Conservation (phyloP, 1,140 invertebrate species). For the Hyles vespertilio region DNA sequence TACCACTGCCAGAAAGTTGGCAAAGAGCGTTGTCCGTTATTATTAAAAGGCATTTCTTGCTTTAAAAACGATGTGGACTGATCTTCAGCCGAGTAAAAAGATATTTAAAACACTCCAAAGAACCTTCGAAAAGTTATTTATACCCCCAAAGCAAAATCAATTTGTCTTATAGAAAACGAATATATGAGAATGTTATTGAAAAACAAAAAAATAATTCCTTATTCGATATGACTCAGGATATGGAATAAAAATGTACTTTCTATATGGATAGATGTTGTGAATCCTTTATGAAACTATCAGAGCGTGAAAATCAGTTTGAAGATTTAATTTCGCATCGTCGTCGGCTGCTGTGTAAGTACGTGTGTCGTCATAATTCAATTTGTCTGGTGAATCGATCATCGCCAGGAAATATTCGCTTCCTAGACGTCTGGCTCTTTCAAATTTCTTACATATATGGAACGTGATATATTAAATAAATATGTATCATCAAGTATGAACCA, state of each 20-base stretch:
- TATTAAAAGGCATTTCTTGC: constrained; percentile 17
- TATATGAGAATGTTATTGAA: background rate
- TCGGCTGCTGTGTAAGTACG: constrained; percentile 11
- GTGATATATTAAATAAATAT: background rate
- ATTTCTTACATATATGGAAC: constrained; percentile 3
- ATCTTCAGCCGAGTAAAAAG: constrained; percentile 23
- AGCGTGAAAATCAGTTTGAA: constrained; percentile 36
- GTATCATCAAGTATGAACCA: no score
- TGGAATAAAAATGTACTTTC: constrained; percentile 1
- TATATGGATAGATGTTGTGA: constrained; percentile 9
- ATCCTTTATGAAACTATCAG: constrained; percentile 31
- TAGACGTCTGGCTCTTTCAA: constrained; percentile 16
- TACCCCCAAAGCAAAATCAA: background rate
- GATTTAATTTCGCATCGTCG: constrained; percentile 33
- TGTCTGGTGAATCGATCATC: constrained; percentile 35
- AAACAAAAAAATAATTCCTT: background rate
- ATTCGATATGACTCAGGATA: background rate
- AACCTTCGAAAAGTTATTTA: background rate
- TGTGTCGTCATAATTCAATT: constrained; percentile 32
- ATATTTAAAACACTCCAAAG: constrained; percentile 2
- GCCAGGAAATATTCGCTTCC: constrained; percentile 36
- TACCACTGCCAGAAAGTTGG: constrained; percentile 8
- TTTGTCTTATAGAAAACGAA: background rate
- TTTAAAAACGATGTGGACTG: constrained; percentile 17
- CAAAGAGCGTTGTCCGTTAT: constrained; percentile 6